These are phyloP conservation scores for Hypomecis atomaria DNA, from an alignment of 2,888 invertebrate species.

Conservation along the genomic window DNA sequence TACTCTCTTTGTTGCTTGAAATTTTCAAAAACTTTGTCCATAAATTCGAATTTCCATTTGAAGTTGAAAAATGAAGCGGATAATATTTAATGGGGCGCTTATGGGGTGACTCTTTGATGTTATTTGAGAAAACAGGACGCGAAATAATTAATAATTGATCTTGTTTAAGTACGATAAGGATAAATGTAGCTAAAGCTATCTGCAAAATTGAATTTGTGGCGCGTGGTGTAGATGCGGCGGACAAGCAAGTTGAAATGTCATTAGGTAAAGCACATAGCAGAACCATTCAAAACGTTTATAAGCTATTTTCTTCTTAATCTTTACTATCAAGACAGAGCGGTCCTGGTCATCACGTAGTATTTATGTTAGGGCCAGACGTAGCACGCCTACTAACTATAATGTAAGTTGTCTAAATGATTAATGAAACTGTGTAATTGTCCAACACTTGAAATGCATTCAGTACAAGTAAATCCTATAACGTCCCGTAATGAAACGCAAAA, in stretches of 20 bases:
- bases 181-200: no score
- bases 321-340: no score
- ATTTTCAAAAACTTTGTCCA: conserved; percentile 18
- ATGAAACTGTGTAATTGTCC: conserved; percentile 17
- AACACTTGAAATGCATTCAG: conserved; percentile 39
- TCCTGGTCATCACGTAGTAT: no score
- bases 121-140: conserved; percentile 13
- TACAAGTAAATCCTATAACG: conserved; percentile 41
- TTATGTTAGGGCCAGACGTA: no score
- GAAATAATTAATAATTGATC: conserved; percentile 1
- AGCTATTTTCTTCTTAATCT: no score
- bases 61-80: conserved; percentile 26
- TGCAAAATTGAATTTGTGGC: no score
- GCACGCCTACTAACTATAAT: no score
- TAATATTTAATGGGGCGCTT: conserved; percentile 29
- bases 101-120: conserved; percentile 17
- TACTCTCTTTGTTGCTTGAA: no score
- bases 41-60: conserved; percentile 32
- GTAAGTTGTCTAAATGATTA: background rate
- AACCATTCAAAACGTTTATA: no score
- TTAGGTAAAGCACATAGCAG: no score
- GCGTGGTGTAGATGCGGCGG: no score
- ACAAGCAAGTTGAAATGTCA: no score
- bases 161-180: background rate
- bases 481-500: conserved; percentile 46